Evolutionary conservation across 2,888 invertebrate genomes (phyloP).

Genomic region (Chrysomela aeneicollis): DNA sequence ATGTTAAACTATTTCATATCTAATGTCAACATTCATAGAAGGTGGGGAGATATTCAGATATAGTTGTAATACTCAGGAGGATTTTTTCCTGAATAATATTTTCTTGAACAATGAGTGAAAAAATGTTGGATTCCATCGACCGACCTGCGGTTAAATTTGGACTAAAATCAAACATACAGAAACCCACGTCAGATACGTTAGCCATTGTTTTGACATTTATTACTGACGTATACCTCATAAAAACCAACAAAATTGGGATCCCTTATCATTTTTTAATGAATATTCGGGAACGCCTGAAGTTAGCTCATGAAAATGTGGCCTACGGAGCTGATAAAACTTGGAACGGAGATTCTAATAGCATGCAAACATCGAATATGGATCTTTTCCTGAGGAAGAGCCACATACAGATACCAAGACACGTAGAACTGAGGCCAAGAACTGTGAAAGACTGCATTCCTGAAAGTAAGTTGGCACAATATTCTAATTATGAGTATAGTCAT

Average conservation of each 20-base stretch:
- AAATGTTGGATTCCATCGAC: no score
- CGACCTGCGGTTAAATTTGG: background rate
- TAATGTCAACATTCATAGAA: no score
- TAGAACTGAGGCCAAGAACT: constrained; percentile 58
- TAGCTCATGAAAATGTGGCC: constrained; percentile 56
- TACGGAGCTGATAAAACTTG: constrained; percentile 56
- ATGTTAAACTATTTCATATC: no score
- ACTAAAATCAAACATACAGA: background rate
- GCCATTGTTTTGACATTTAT: constrained; percentile 41
- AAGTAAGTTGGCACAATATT: constrained; percentile 67
- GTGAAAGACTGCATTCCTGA: constrained; percentile 72
- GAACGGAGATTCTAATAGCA: constrained; percentile 45
- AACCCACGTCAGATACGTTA: constrained; percentile 24
- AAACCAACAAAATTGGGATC: constrained; percentile 36
- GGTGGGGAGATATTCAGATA: no score
- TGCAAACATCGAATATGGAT: constrained; percentile 55
- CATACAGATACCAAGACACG: constrained; percentile 38
- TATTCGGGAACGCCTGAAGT: constrained; percentile 51
- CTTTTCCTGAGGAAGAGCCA: constrained; percentile 47
- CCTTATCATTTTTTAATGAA: constrained; percentile 43
- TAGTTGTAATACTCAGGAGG: no score
- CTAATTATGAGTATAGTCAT: constrained; percentile 63
- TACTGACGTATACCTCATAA: constrained; percentile 31
- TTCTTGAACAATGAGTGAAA: no score
- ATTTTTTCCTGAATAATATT: no score